Evolutionary conservation across 2,888 invertebrate genomes (phyloP).

Genomic region (Leptothorax acervorum): DNA sequence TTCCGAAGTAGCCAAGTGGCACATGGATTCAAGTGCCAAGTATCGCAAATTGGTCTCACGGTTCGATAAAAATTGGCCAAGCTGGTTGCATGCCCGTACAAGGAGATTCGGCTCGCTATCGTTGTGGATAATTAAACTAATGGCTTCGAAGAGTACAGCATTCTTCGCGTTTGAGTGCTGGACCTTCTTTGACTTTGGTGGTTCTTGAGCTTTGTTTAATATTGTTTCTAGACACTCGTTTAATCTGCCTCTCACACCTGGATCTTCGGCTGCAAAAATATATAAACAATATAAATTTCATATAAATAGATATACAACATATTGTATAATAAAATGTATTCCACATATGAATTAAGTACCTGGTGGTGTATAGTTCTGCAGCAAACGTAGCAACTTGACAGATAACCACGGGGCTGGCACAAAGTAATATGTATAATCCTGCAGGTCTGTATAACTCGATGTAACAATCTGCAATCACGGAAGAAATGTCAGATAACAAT

Average conservation of each 20-base stretch:
- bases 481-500: slow-evolving; percentile 5
- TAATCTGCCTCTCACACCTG: slow-evolving; percentile 97
- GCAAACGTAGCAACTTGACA: slow-evolving; percentile 96
- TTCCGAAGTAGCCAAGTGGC: slow-evolving; percentile 99
- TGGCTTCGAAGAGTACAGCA: slow-evolving; percentile 99
- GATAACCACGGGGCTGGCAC: slow-evolving; percentile 99
- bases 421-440: slow-evolving; percentile 99
- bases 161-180: slow-evolving; percentile 99
- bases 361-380: slow-evolving; percentile 99
- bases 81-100: slow-evolving; percentile 99
- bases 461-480: slow-evolving; percentile 94
- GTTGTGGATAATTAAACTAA: slow-evolving; percentile 99
- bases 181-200: slow-evolving; percentile 99
- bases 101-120: slow-evolving; percentile 98
- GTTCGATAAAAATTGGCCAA: slow-evolving; percentile 98
- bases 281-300: background rate
- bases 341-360: slow-evolving; percentile 85
- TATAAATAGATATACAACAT: background rate
- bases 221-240: slow-evolving; percentile 99
- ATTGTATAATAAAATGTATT: background rate
- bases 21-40: slow-evolving; percentile 99
- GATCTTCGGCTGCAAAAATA: slow-evolving; percentile 91
- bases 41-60: slow-evolving; percentile 99
- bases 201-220: slow-evolving; percentile 99
- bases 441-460: slow-evolving; percentile 99